Percentiles rank a stretch among this genome's conserved stretches.
phyloP scores from a whole-genome alignment of 2,113 vertebrate species.

The Leptocoma aspasia region DNA sequence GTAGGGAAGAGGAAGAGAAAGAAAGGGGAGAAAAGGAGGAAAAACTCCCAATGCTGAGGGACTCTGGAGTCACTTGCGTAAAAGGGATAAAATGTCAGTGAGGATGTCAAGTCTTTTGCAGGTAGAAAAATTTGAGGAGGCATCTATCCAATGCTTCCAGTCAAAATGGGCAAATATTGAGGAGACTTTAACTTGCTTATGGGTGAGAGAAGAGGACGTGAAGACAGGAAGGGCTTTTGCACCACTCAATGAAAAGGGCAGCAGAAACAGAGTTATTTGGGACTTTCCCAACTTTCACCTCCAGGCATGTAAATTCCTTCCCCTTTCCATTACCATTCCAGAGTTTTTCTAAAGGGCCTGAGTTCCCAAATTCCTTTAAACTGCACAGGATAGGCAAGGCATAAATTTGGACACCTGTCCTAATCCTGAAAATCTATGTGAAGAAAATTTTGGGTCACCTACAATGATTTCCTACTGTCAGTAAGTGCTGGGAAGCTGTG shows the following conservation, averaged over 20 bases:
- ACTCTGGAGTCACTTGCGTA: not conserved
- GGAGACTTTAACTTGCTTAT: not conserved
- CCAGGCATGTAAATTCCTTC: not conserved
- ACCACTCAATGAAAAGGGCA: not conserved
- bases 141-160: not conserved
- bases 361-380: not conserved
- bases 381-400: not conserved
- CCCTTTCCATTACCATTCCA: not conserved
- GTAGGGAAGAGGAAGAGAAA: not conserved
- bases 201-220: not conserved
- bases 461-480: not conserved
- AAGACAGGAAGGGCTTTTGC: not conserved
- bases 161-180: not conserved
- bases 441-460: not conserved
- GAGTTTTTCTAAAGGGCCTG: not conserved
- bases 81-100: not conserved
- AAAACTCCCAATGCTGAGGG: accelerated
- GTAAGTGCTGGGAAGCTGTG: not conserved
- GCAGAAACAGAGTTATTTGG: not conserved
- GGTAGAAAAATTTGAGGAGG: not conserved
- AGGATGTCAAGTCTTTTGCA: not conserved
- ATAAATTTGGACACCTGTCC: not conserved
- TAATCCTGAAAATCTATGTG: not conserved
- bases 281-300: not conserved
- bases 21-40: not conserved